Conservation (phyloP, 2,797 vertebrate species). For the Ficedula albicollis region DNA sequence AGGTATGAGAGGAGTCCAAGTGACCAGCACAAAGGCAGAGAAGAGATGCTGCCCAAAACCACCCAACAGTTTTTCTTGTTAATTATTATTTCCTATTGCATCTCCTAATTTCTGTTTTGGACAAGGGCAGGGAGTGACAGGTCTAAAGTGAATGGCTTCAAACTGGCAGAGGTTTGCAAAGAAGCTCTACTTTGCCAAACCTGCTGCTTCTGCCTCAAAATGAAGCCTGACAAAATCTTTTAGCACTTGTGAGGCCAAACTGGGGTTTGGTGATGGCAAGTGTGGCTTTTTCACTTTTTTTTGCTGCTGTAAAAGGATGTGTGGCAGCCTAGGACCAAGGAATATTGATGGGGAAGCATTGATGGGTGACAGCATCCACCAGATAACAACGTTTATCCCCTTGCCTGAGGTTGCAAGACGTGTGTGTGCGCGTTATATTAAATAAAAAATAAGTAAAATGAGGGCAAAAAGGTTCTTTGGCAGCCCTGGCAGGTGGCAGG, state of each 20-base stretch:
- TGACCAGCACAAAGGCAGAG: neutral
- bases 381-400: fast-evolving
- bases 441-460: neutral
- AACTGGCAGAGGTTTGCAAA: neutral
- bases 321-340: neutral
- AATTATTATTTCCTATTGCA: neutral
- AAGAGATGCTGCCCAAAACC: neutral
- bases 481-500: neutral
- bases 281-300: neutral
- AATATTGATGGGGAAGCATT: fast-evolving
- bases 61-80: fast-evolving
- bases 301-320: neutral
- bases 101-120: neutral
- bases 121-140: neutral
- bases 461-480: neutral
- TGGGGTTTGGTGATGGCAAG: neutral
- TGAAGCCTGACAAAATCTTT: neutral
- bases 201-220: neutral
- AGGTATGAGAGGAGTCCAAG: neutral
- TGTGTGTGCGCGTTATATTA: neutral
- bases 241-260: neutral
- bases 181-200: neutral
- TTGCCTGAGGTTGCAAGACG: neutral
- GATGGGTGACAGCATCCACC: fast-evolving
- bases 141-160: neutral